Base-by-base conservation (phyloP, 2,888 invertebrate species). In the Anoplius nigerrimus region DNA sequence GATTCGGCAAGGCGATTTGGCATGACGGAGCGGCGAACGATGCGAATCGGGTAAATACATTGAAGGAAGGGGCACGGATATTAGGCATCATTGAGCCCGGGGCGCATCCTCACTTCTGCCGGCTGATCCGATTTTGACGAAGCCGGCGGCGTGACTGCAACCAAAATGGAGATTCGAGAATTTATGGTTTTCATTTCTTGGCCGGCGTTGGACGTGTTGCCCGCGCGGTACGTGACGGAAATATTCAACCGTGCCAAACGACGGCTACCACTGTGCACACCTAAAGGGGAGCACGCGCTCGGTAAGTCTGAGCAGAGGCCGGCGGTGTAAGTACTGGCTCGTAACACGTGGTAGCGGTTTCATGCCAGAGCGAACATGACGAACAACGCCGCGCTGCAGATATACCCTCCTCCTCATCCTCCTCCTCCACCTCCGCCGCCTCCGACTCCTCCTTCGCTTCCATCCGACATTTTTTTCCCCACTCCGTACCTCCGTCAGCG, bases 131-230 rank as follows among this genome's bases (percentile, higher is more conserved):
- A 79, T 77, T 82, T 79, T 72, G 69, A 74, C 70, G 68, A 64
- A 75, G 72, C 72, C 45, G 52, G 60, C 55, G 22, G 42, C 43
- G 51, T 59, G 58, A 71, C 24, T 58, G 68, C 71, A 43, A 66
- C 54, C 42, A 51, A 66, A 71, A 79, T 71, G 69, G 69, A 76
- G 72, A 79, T 75, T 72, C 73, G 24, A 8, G 62, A 81, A 84
- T 84, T 84, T 82, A 82, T 83, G 81, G 76, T 76, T 82, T 84
- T 82, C 81, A 81, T 84, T 84, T 82, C 79, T 81, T 71, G 72
- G 74, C 61, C 65, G 53, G 68, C 21, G 62, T 66, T 61, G 76
- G 74, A 82, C 78, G 72, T 75, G 75, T 81, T 76, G 72, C 70
- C 64, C 69, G 73, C 27, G 43, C 6, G 15, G 72, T 62, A 77